phyloP scores from a whole-genome alignment of 2,888 invertebrate genomes.

The Volucella bombylans region DNA sequence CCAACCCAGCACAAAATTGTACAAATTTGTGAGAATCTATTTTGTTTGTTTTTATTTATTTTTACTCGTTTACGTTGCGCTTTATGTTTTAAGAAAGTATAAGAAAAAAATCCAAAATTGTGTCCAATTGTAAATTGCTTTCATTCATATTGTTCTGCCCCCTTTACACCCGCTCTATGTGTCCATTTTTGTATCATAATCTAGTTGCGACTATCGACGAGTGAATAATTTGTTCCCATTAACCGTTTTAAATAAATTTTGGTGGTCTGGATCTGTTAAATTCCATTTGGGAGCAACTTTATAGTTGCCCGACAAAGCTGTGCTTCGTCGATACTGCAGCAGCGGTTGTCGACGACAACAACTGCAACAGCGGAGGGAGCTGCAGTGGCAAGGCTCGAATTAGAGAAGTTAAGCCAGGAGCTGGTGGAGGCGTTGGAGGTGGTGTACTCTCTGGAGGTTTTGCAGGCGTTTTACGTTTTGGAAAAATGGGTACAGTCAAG shows the following conservation, averaged over 20 bases:
- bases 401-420: slow-evolving; percentile 75
- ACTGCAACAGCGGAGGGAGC: slow-evolving; percentile 64
- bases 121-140: slow-evolving; percentile 13
- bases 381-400: slow-evolving; percentile 74
- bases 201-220: slow-evolving; percentile 39
- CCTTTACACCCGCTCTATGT: slow-evolving; percentile 20
- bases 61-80: background rate
- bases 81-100: slow-evolving; percentile 15
- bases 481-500: slow-evolving; percentile 81
- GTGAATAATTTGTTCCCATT: slow-evolving; percentile 37
- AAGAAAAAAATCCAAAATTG: slow-evolving; percentile 35
- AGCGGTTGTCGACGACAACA: slow-evolving; percentile 76
- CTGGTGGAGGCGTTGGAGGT: slow-evolving; percentile 59
- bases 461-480: slow-evolving; percentile 55
- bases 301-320: slow-evolving; percentile 82
- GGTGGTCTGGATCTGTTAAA: slow-evolving; percentile 81
- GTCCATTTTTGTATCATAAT: slow-evolving; percentile 40
- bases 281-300: slow-evolving; percentile 82
- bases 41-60: background rate
- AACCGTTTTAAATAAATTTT: slow-evolving; percentile 60
- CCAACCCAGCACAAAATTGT: background rate
- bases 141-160: background rate
- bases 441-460: slow-evolving; percentile 70
- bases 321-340: slow-evolving; percentile 79
- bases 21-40: background rate